Percentiles rank a stretch among this genome's conserved stretches.
These are phyloP conservation scores for Puma concolor DNA, from an alignment of 2,113 vertebrate species.

Conservation along the genomic window DNA sequence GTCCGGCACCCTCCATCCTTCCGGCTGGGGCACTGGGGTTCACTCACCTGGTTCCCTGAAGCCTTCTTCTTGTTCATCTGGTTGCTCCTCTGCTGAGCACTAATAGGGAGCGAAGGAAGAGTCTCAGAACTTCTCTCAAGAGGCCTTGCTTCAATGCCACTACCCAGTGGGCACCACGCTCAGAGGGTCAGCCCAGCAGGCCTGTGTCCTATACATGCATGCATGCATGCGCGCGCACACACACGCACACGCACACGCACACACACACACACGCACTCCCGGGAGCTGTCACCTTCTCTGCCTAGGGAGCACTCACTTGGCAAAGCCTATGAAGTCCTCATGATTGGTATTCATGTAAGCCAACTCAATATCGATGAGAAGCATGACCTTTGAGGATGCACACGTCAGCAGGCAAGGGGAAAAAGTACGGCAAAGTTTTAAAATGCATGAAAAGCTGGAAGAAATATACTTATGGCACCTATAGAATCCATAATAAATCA, in stretches of 20 bases:
- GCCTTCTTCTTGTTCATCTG: conserved; percentile 98
- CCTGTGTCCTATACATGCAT: neutral
- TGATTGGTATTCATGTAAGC: conserved; percentile 99
- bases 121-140: neutral
- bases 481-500: neutral
- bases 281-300: neutral
- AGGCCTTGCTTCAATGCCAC: neutral
- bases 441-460: neutral
- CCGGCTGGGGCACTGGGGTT: neutral
- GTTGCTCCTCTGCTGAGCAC: conserved; percentile 98
- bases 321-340: conserved; percentile 99
- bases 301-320: conserved; percentile 91
- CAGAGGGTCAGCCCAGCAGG: neutral
- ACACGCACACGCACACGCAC: too few species aligned
- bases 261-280: neutral
- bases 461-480: neutral
- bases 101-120: conserved; percentile 69
- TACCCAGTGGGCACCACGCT: neutral
- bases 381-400: conserved; percentile 91
- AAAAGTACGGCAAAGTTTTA: conserved; percentile 35
- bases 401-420: neutral
- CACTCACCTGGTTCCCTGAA: conserved; percentile 96
- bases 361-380: conserved; percentile 98
- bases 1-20: conserved; percentile 67
- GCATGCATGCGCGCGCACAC: fast-evolving